A percentile compares a stretch with the other conserved stretches of the same genome.
phyloP scores from a whole-genome alignment of 2,113 vertebrate species.

The Oreochromis spilurus region DNA sequence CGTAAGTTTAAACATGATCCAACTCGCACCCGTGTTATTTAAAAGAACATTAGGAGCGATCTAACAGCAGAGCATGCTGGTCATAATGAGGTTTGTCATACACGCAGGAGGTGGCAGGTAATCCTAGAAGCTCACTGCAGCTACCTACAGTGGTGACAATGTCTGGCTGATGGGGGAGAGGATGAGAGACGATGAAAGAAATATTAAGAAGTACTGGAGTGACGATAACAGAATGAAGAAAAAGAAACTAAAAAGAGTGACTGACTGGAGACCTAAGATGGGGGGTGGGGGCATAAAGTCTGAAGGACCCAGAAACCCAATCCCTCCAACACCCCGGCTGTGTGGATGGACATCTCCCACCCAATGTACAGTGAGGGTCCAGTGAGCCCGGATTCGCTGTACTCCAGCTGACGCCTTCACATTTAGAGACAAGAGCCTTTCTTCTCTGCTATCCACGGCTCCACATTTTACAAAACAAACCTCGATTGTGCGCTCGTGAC shows the following conservation, averaged over 20 bases:
- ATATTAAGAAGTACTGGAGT: not conserved
- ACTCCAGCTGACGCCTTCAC: not conserved
- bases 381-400: not conserved
- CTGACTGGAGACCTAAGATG: not conserved
- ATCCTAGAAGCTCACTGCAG: constrained; percentile 38
- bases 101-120: constrained; percentile 38
- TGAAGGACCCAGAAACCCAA: constrained; percentile 27
- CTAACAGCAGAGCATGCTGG: not conserved
- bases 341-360: constrained; percentile 46
- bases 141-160: not conserved
- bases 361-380: not conserved
- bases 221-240: not conserved
- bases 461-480: not conserved
- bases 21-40: constrained; percentile 2
- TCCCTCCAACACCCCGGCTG: constrained; percentile 40
- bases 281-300: not conserved
- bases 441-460: not conserved
- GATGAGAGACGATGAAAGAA: not conserved
- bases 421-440: not conserved
- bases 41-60: constrained; percentile 27
- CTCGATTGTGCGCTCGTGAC: not conserved
- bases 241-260: not conserved
- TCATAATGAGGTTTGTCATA: constrained; percentile 6
- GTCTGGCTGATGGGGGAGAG: not conserved
- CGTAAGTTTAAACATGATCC: constrained; percentile 24